phyloP scores from a whole-genome alignment of 2,888 invertebrate genomes.

The Caenorhabditis virilis region DNA sequence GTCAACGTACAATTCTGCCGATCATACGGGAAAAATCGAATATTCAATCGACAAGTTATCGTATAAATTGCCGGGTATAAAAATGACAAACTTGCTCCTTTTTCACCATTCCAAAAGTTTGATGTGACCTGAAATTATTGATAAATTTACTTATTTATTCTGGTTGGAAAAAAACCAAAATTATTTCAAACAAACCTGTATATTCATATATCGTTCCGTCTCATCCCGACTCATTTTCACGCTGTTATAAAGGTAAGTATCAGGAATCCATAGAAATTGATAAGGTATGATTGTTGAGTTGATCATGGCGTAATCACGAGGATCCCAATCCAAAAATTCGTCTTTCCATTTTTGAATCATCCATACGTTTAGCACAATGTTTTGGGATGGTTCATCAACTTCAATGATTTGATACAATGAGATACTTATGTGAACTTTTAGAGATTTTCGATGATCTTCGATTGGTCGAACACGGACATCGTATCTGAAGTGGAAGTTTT shows the following conservation, averaged over 20 bases:
- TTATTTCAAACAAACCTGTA: conserved; percentile 34
- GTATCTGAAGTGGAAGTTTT: conserved; percentile 53
- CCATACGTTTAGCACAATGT: conserved; percentile 71
- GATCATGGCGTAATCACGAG: conserved; percentile 53
- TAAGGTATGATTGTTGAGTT: conserved; percentile 65
- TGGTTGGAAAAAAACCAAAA: background rate
- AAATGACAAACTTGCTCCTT: conserved; percentile 61
- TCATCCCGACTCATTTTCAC: conserved; percentile 67
- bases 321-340: conserved; percentile 63
- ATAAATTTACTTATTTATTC: background rate
- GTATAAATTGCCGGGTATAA: conserved; percentile 67
- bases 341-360: conserved; percentile 70
- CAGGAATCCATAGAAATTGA: conserved; percentile 64
- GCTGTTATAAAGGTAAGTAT: conserved; percentile 66
- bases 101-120: conserved; percentile 53
- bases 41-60: conserved; percentile 61
- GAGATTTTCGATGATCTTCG: conserved; percentile 54
- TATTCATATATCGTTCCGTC: conserved; percentile 68
- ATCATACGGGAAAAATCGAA: conserved; percentile 66
- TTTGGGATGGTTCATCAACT: conserved; percentile 71
- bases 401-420: conserved; percentile 63
- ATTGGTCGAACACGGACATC: conserved; percentile 65
- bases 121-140: conserved; percentile 33
- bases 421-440: conserved; percentile 63
- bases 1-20: conserved; percentile 67